phyloP scores from a whole-genome alignment of 2,113 vertebrate species.

The Corydoras sp. region DNA sequence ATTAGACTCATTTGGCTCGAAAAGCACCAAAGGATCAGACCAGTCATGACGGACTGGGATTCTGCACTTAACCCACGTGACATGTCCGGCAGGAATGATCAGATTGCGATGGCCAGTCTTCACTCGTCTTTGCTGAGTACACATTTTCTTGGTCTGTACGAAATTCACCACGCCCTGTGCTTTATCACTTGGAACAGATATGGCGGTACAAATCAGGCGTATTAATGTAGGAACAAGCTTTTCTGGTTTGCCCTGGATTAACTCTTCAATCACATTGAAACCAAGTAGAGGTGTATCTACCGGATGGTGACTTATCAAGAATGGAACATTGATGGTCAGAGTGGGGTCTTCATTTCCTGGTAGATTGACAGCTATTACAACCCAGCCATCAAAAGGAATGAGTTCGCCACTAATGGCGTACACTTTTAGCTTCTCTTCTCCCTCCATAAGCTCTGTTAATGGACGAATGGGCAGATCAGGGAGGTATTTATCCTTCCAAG shows the following conservation, averaged over 20 bases:
- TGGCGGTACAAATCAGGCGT: not conserved
- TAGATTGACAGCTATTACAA: slow-evolving; percentile 1
- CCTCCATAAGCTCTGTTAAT: not conserved
- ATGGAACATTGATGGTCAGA: not conserved
- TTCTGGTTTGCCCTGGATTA: slow-evolving; percentile 23
- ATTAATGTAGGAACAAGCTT: not conserved
- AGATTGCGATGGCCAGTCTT: not conserved
- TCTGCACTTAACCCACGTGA: slow-evolving; percentile 24
- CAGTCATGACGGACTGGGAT: not conserved
- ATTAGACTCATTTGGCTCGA: not conserved
- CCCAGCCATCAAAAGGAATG: slow-evolving; percentile 19
- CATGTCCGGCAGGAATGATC: slow-evolving; percentile 1
- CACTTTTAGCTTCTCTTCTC: not conserved
- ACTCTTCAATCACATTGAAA: slow-evolving; percentile 7
- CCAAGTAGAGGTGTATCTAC: slow-evolving; percentile 1
- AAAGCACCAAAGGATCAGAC: not conserved
- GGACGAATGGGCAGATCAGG: not conserved
- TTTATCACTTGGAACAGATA: slow-evolving; percentile 13
- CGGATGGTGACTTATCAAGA: slow-evolving; percentile 1
- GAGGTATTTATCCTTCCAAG: slow-evolving; percentile 12
- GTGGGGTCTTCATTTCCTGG: not conserved
- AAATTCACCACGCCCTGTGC: slow-evolving; percentile 11
- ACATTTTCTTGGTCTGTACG: not conserved
- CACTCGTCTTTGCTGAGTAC: not conserved
- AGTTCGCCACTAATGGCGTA: not conserved